Base-by-base conservation (phyloP, 2,888 invertebrate species). In the Galeopsomyia nigrocyanea region DNA sequence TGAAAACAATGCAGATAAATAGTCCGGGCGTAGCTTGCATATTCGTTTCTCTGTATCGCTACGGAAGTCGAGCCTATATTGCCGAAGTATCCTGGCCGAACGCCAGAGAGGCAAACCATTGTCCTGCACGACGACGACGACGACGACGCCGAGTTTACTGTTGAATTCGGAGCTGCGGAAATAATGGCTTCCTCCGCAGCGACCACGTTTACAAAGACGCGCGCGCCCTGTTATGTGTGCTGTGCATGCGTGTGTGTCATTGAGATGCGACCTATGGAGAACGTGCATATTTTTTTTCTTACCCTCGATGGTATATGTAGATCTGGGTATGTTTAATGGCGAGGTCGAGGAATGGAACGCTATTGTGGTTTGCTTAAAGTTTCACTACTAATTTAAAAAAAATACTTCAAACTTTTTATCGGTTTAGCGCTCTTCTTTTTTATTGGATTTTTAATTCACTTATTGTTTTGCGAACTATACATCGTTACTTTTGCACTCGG, bases 1-100 rank as follows among this genome's bases (percentile, higher is more conserved):
- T 76, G 78, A 82, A 39, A 84, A 83, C 83, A 81, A 82, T 81
- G 82, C 79, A 75, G 80, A 83, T 83, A 84, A 84, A 82, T 81
- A 83, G 79, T 78, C 72, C 53, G n/a, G 47, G 10, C 67, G 69
- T 64, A 22, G 10, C 62, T 7, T 10, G 66, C 17, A 39, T 46
- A 21, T 16, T 50, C 3, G 26, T 55, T 55, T 69, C 19, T 50
- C 50, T 26, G 14, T 47, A 14, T 46, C 60, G 31, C 17, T 39
- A 46, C n/a, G 65, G 49, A 51, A 60, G 64, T 62, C 62, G 53
- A 53, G 58, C 50, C 53, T 61, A 75, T 74, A 75, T 75, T 76
- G 62, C 69, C 72, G 69, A 75, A 68, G 78, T 79, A 80, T 79
- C 80, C 80, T 84, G 84, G 85, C 84, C 76, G 57, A 14, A 55